These are phyloP conservation scores for Drosophila parvula DNA, from an alignment of 1,140 invertebrate genomes.

Conservation along the genomic window DNA sequence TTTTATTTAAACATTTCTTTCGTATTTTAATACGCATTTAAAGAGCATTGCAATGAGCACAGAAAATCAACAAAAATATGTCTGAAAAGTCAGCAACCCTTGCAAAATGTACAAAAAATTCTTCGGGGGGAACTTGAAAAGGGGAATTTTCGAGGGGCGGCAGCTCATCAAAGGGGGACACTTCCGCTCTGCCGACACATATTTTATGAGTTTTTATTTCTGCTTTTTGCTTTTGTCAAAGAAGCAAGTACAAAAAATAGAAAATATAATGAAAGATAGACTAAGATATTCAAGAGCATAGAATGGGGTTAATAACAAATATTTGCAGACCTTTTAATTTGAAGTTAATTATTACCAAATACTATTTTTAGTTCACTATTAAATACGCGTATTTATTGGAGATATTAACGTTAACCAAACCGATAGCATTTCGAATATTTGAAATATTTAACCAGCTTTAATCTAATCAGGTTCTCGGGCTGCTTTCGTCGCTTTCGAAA, in stretches of 20 bases:
- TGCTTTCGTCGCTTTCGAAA: slow-evolving; percentile 7
- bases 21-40: neutral
- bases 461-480: slow-evolving; percentile 9
- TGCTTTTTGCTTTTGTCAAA: too few species aligned
- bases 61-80: slow-evolving; percentile 10
- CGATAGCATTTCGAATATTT: neutral
- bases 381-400: neutral
- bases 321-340: too few species aligned
- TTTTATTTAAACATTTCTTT: neutral
- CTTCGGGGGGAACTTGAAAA: neutral
- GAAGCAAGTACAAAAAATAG: neutral
- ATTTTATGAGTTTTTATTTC: slow-evolving; percentile 1
- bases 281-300: neutral
- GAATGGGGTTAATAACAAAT: too few species aligned
- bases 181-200: slow-evolving; percentile 14
- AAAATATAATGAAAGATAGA: neutral
- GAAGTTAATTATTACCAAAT: neutral
- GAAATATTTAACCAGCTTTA: slow-evolving; percentile 5
- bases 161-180: slow-evolving; percentile 51
- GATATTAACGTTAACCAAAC: neutral
- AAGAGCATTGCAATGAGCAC: neutral
- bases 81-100: slow-evolving; percentile 49
- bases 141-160: slow-evolving; percentile 8
- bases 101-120: slow-evolving; percentile 24
- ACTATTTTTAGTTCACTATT: neutral